A percentile compares a stretch with the other conserved stretches of the same genome.
Evolutionary conservation across 2,797 vertebrate species (phyloP).

Genomic region (Decapterus maruadsi): DNA sequence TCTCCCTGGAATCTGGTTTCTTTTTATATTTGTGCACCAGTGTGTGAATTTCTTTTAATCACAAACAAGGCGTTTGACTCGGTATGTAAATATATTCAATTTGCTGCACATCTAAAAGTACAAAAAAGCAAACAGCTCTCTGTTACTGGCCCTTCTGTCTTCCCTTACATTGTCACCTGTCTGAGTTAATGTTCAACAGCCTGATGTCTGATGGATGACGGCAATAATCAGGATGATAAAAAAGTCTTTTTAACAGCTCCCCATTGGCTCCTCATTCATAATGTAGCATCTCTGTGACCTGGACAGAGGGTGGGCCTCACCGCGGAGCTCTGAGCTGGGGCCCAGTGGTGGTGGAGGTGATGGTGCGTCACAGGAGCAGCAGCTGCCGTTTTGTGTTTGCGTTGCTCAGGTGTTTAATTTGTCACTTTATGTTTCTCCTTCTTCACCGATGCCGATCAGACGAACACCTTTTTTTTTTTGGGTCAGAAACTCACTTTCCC

Average conservation of each 20-base stretch:
- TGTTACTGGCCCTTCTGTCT: neutral
- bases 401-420: neutral
- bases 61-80: neutral
- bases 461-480: constrained; percentile 17
- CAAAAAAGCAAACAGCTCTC: neutral
- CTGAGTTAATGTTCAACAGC: constrained; percentile 48
- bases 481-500: constrained; percentile 48
- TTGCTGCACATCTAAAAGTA: neutral
- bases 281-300: constrained; percentile 55
- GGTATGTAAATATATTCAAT: neutral
- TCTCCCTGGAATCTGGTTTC: neutral
- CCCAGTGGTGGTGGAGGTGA: constrained; percentile 5
- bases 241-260: constrained; percentile 55
- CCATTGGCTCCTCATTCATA: constrained; percentile 57
- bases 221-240: constrained; percentile 71
- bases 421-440: constrained; percentile 2
- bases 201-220: constrained; percentile 62
- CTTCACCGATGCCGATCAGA: constrained; percentile 27
- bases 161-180: constrained; percentile 31
- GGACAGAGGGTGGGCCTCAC: constrained; percentile 12
- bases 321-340: constrained; percentile 45
- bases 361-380: neutral
- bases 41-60: neutral
- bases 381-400: neutral
- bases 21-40: neutral